Percentiles rank a stretch among this genome's conserved stretches.
These are phyloP conservation scores for Dysidea cf. avara DNA, from an alignment of 37 sponge, comb jelly and placozoan genomes.

Conservation along the genomic window DNA sequence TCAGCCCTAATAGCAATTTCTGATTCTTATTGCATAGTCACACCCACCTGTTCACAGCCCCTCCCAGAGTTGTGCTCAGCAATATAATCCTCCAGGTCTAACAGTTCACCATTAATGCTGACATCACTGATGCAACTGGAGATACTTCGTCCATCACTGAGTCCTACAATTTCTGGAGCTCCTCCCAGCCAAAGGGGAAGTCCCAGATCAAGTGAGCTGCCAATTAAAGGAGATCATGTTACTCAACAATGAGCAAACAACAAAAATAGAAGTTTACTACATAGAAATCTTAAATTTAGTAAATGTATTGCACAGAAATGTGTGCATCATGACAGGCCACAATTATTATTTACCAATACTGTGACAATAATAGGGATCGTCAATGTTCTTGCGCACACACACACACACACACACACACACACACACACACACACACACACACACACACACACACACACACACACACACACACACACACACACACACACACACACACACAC, in stretches of 20 bases:
- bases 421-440: conserved; percentile 10
- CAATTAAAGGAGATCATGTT: background rate
- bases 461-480: too few relatives aligned
- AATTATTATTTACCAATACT: too few relatives aligned
- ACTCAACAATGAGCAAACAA: background rate
- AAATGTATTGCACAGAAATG: too few relatives aligned
- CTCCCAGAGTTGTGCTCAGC: conserved; percentile 17
- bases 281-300: too few relatives aligned
- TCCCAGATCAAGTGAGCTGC: conserved; percentile 61
- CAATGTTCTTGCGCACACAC: too few relatives aligned
- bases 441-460: too few relatives aligned
- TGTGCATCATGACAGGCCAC: too few relatives aligned
- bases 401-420: background rate
- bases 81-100: conserved; percentile 30
- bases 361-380: too few relatives aligned
- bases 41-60: conserved; percentile 46
- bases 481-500: too few relatives aligned
- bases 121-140: conserved; percentile 51
- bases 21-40: too few relatives aligned
- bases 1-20: too few relatives aligned
- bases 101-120: conserved; percentile 8
- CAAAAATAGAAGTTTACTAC: too few relatives aligned
- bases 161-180: conserved; percentile 14
- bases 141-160: conserved; percentile 21
- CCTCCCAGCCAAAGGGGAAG: conserved; percentile 73